Conservation (phyloP, 2,888 invertebrate species). For the Platypus cylindrus region DNA sequence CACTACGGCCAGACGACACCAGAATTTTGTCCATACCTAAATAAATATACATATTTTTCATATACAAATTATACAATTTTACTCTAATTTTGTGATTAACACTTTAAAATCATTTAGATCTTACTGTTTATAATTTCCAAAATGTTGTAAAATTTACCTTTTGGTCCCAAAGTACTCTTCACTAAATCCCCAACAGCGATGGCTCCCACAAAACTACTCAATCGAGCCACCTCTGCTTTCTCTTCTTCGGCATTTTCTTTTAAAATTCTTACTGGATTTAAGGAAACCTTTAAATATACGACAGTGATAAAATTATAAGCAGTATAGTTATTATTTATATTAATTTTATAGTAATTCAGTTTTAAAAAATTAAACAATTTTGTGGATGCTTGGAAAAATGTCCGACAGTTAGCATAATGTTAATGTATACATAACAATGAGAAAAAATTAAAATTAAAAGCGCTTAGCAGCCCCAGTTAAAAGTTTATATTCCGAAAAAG, state of each 20-base stretch:
- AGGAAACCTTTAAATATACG: constrained; percentile 50
- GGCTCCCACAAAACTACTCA: constrained; percentile 96
- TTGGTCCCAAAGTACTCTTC: constrained; percentile 95
- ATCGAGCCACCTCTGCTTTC: constrained; percentile 89
- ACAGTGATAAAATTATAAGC: neutral
- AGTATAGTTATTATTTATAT: neutral
- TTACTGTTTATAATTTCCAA: too few species aligned
- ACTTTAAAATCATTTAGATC: too few species aligned
- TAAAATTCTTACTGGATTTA: constrained; percentile 89
- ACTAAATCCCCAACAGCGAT: constrained; percentile 98
- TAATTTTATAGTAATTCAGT: neutral
- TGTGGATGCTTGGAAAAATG: too few species aligned
- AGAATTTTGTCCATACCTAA: constrained; percentile 29
- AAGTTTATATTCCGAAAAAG: too few species aligned
- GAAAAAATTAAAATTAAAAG: too few species aligned
- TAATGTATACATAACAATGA: too few species aligned
- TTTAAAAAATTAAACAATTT: too few species aligned
- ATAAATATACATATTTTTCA: neutral
- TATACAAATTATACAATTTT: too few species aligned
- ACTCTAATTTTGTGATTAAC: too few species aligned
- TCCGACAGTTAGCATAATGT: too few species aligned
- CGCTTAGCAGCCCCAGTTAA: too few species aligned
- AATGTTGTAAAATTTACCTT: constrained; percentile 51
- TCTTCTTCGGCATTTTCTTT: constrained; percentile 97
- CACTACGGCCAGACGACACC: constrained; percentile 65